These are phyloP conservation scores for Bufo gargarizans DNA, from an alignment of 2,113 vertebrate species.

Conservation along the genomic window DNA sequence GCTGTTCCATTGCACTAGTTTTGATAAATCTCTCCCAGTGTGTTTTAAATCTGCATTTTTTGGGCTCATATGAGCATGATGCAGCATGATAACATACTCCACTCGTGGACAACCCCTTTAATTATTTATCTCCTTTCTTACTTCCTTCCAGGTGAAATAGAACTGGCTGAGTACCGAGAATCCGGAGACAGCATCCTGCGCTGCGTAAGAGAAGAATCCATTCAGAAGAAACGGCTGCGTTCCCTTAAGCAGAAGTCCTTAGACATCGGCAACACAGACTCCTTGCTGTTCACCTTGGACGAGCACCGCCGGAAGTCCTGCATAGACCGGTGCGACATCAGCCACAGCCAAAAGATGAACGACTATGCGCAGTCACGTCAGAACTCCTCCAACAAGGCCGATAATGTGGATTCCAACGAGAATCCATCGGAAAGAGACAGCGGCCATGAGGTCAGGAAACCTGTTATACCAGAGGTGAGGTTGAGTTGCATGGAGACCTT, in stretches of 20 bases:
- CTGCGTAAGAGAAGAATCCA: constrained; percentile 91
- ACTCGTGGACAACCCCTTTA: too few species aligned
- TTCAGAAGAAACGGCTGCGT: constrained; percentile 92
- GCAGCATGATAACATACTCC: too few species aligned
- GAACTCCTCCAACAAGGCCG: constrained; percentile 76
- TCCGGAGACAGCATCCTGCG: constrained; percentile 91
- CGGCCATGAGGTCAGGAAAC: constrained; percentile 78
- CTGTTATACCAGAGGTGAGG: constrained; percentile 93
- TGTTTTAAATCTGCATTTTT: too few species aligned
- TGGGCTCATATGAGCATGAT: too few species aligned
- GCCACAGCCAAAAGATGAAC: constrained; percentile 73
- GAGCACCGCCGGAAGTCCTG: constrained; percentile 96
- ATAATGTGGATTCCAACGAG: constrained; percentile 70
- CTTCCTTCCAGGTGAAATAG: constrained; percentile 89
- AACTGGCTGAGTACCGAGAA: constrained; percentile 95
- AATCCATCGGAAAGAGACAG: constrained; percentile 71
- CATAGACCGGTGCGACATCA: constrained; percentile 91
- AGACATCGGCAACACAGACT: constrained; percentile 97
- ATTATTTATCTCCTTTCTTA: neutral
- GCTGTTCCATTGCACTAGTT: too few species aligned
- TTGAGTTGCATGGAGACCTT: constrained; percentile 94
- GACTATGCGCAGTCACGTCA: constrained; percentile 79
- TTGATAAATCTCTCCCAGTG: too few species aligned
- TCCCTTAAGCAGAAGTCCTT: constrained; percentile 99
- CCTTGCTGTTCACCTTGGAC: constrained; percentile 91